These are phyloP conservation scores for Petrolisthes manimaculis DNA, from an alignment of 2,888 invertebrate species.

Conservation along the genomic window DNA sequence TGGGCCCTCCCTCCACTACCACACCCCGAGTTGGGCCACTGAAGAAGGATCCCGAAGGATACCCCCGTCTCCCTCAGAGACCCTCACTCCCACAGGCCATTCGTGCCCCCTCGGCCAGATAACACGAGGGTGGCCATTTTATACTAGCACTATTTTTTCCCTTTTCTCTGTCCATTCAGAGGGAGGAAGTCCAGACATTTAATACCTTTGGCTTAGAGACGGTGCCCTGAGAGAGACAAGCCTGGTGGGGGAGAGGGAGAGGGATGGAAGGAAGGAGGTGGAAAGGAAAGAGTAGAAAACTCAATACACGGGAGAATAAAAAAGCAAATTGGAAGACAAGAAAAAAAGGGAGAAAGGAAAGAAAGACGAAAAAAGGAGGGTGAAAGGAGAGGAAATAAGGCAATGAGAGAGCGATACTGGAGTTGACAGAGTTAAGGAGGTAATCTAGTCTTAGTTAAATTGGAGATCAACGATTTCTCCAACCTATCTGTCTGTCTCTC, in stretches of 20 bases:
- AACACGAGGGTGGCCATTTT: not conserved
- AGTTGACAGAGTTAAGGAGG: not conserved
- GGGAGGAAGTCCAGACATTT: constrained; percentile 8
- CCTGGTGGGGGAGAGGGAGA: not conserved
- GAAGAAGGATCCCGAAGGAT: not conserved
- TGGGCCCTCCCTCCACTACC: not conserved
- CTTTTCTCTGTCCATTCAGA: not conserved
- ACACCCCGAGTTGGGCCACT: not conserved
- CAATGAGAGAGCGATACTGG: not conserved
- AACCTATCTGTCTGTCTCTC: constrained; percentile 17
- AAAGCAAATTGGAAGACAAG: not conserved
- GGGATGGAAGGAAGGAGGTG: not conserved
- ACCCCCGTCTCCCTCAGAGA: not conserved
- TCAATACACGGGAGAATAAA: not conserved
- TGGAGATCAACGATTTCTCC: not conserved
- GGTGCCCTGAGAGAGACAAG: not conserved
- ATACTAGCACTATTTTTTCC: not conserved
- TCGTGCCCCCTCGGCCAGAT: constrained; percentile 13
- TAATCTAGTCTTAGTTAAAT: not conserved
- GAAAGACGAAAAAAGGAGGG: not conserved
- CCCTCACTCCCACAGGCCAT: not conserved
- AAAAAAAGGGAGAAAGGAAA: not conserved
- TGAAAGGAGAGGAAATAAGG: not conserved
- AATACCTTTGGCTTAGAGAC: constrained; percentile 15
- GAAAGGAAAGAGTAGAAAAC: not conserved